Percentiles rank a stretch among this genome's conserved stretches.
Conservation (phyloP, 2,797 vertebrate genomes). For the Potorous gilbertii region DNA sequence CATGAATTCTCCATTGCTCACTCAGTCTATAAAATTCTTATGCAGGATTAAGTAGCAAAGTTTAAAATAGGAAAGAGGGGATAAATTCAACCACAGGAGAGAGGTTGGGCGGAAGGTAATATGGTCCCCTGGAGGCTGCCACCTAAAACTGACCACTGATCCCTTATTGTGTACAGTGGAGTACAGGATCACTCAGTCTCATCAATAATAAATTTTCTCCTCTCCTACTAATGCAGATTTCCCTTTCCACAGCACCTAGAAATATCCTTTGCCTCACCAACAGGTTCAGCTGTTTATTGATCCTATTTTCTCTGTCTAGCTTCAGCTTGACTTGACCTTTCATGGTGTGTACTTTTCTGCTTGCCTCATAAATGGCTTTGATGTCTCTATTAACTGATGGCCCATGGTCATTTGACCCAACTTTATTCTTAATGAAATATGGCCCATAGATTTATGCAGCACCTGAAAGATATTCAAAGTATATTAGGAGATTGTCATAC, state of each 20-base stretch:
- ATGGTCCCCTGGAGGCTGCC: neutral
- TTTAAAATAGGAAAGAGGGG: neutral
- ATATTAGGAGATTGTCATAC: neutral
- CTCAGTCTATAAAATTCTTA: constrained; percentile 15
- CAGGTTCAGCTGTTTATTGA: constrained; percentile 34
- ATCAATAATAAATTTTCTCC: neutral
- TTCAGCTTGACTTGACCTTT: constrained; percentile 49
- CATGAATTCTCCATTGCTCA: neutral
- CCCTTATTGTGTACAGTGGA: neutral
- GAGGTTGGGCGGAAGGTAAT: neutral
- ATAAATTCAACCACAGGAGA: neutral
- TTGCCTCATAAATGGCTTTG: constrained; percentile 24
- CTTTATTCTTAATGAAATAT: neutral
- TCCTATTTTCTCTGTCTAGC: constrained; percentile 57
- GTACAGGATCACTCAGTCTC: neutral
- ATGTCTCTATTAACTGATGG: neutral
- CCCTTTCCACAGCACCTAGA: constrained; percentile 30
- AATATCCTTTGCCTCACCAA: constrained; percentile 26
- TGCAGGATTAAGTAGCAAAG: neutral
- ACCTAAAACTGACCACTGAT: neutral
- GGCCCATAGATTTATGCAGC: neutral
- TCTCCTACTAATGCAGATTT: constrained; percentile 33
- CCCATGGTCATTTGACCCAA: neutral
- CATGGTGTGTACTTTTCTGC: neutral
- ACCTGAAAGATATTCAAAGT: neutral